Percentiles rank a stretch among this genome's conserved stretches.
phyloP scores from a whole-genome alignment of 2,888 invertebrate species.

The Coleophora flavipennella region DNA sequence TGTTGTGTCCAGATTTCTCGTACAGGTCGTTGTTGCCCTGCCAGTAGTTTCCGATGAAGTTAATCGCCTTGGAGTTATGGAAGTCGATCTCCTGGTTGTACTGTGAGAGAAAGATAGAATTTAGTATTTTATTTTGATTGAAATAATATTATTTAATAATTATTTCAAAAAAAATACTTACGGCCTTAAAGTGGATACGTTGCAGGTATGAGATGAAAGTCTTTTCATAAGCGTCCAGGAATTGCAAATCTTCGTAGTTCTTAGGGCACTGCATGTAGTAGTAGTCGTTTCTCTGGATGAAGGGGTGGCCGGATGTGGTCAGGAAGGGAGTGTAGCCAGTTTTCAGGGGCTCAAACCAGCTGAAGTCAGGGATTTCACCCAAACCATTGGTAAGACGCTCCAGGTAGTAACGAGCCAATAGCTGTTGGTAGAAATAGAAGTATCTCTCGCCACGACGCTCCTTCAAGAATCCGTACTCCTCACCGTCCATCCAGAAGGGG shows the following conservation, averaged over 20 bases:
- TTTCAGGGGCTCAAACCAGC: constrained; percentile 74
- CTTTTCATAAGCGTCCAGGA: constrained; percentile 75
- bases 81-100: constrained; percentile 44
- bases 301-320: constrained; percentile 41
- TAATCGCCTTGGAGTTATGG: constrained; percentile 55
- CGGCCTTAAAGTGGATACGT: constrained; percentile 74
- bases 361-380: constrained; percentile 73
- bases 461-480: constrained; percentile 41
- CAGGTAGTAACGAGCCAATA: constrained; percentile 78
- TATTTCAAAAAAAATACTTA: constrained; percentile 37
- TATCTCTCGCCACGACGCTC: constrained; percentile 77
- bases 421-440: constrained; percentile 77
- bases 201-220: constrained; percentile 61
- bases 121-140: constrained; percentile 21
- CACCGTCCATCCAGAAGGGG: constrained; percentile 75
- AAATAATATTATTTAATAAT: not conserved
- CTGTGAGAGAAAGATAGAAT: constrained; percentile 26
- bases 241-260: constrained; percentile 55
- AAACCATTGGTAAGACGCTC: constrained; percentile 78
- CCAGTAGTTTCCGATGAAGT: constrained; percentile 70
- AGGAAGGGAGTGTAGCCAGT: constrained; percentile 41
- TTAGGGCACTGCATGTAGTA: constrained; percentile 71
- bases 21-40: constrained; percentile 69
- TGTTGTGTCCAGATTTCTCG: constrained; percentile 33
- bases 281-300: constrained; percentile 72